A percentile compares a stretch with the other conserved stretches of the same genome.
phyloP scores from a whole-genome alignment of 2,113 vertebrate genomes.

The Elachura formosa region DNA sequence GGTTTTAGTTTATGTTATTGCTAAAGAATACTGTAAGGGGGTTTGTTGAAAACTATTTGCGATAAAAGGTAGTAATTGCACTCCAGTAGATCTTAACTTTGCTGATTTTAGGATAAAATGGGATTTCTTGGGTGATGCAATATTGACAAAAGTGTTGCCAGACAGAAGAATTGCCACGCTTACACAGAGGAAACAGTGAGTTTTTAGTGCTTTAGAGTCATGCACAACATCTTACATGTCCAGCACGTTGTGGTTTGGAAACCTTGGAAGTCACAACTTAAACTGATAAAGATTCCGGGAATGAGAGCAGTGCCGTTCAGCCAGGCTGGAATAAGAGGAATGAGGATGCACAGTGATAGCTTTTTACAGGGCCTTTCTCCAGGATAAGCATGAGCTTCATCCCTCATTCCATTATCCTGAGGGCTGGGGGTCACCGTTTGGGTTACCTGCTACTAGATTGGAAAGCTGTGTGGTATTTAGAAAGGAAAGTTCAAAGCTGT shows the following conservation, averaged over 20 bases:
- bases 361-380: background rate
- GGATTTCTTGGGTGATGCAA: background rate
- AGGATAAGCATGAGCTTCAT: background rate
- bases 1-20: background rate
- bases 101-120: background rate
- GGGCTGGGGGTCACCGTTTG: background rate
- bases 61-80: background rate
- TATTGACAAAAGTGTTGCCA: conserved; percentile 7
- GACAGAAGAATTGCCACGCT: background rate
- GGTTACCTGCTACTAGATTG: background rate
- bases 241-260: background rate
- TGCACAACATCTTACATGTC: background rate
- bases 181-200: background rate
- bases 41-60: background rate
- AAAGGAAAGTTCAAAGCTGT: conserved; percentile 51
- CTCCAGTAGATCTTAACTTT: background rate
- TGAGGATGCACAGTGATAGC: background rate
- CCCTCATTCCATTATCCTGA: background rate
- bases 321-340: background rate
- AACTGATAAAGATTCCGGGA: background rate
- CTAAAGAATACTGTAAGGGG: background rate
- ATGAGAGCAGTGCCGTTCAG: background rate
- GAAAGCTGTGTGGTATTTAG: conserved; percentile 33
- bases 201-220: background rate
- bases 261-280: fast-evolving